phyloP scores from a whole-genome alignment of 2,113 vertebrate species.

The Donacobius atricapilla region DNA sequence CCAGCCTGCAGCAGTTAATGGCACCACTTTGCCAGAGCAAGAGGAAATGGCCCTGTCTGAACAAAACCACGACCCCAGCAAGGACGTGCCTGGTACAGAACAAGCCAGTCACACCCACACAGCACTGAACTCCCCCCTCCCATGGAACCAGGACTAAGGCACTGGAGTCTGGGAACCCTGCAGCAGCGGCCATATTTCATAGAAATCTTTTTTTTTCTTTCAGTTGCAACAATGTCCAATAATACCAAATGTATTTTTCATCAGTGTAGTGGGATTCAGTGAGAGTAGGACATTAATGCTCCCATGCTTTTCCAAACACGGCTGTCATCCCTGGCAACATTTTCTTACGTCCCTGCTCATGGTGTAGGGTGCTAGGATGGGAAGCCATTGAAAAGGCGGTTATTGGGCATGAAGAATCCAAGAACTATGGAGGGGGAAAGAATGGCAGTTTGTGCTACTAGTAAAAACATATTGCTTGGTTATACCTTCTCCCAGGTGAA shows the following conservation, averaged over 20 bases:
- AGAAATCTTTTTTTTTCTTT: not conserved
- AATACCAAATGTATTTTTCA: not conserved
- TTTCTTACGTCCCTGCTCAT: not conserved
- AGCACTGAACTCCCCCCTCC: not conserved
- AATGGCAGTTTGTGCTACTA: not conserved
- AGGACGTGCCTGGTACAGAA: accelerated
- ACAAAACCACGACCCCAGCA: not conserved
- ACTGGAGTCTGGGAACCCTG: not conserved
- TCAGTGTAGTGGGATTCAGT: not conserved
- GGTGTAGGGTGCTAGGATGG: not conserved
- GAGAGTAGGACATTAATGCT: not conserved
- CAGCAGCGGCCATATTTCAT: not conserved
- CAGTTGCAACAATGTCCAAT: not conserved
- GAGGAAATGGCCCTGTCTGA: not conserved
- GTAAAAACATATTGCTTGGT: not conserved
- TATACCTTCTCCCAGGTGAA: not conserved
- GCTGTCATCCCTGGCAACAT: not conserved
- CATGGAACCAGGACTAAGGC: not conserved
- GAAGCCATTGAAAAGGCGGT: not conserved
- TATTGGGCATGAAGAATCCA: not conserved
- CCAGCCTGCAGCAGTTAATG: not conserved
- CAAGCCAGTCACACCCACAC: not conserved
- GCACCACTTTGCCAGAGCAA: not conserved
- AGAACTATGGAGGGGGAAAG: not conserved
- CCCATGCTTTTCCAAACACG: not conserved